A percentile compares a stretch with the other conserved stretches of the same genome.
phyloP scores from a whole-genome alignment of 2,888 invertebrate species.

The Spatulosminthurus flaviceps region DNA sequence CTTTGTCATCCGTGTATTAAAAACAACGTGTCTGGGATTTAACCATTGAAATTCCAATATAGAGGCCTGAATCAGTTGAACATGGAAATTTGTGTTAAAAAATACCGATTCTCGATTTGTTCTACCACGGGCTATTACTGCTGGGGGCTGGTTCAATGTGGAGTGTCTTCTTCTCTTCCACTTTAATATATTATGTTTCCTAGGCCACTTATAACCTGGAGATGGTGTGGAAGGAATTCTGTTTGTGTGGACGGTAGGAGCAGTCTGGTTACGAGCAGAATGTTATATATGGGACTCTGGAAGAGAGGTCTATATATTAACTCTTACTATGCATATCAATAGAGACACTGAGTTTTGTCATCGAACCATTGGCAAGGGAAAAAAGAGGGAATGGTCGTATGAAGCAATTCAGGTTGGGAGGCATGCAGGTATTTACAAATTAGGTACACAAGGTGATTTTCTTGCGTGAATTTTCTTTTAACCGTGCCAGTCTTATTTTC shows the following conservation, averaged over 20 bases:
- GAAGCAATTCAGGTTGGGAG: conserved; percentile 44
- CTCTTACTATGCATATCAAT: too few relatives aligned
- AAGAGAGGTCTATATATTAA: background rate
- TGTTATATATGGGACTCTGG: background rate
- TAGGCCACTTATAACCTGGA: background rate
- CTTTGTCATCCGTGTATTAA: too few relatives aligned
- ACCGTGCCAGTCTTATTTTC: background rate
- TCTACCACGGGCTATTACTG: conserved; percentile 2
- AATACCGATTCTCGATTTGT: conserved; percentile 35
- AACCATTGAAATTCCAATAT: too few relatives aligned
- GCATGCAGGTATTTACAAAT: conserved; percentile 38
- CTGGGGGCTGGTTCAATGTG: background rate
- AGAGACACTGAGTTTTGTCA: background rate
- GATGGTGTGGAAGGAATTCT: background rate
- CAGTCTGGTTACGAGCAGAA: too few relatives aligned
- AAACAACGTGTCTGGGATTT: too few relatives aligned
- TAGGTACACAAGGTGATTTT: conserved; percentile 47
- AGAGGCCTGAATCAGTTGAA: too few relatives aligned
- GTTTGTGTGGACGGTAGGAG: background rate
- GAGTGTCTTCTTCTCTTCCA: background rate
- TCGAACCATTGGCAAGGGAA: background rate
- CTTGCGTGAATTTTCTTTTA: conserved; percentile 47
- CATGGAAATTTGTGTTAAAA: conserved; percentile 5
- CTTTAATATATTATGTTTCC: background rate
- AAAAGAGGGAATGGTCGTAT: conserved; percentile 33